These are phyloP conservation scores for Leptonema lineaticorne DNA, from an alignment of 1,140 invertebrate genomes.

Conservation along the genomic window DNA sequence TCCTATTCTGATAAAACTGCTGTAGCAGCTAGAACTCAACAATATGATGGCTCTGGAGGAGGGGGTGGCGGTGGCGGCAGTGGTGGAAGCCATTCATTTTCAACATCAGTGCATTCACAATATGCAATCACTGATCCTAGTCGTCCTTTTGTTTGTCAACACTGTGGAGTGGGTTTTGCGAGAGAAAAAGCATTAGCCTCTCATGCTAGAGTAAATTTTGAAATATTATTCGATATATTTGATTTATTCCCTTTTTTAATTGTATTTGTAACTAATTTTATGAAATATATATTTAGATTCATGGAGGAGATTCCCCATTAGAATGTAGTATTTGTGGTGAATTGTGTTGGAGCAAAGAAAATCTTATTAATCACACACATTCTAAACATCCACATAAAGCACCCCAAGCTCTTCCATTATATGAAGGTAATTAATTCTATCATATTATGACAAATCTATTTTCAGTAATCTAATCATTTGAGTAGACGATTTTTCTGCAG, in stretches of 20 bases:
- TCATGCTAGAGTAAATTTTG: conserved; percentile 58
- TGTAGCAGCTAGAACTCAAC: conserved; percentile 51
- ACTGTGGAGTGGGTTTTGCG: conserved; percentile 76
- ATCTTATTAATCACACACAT: conserved; percentile 66
- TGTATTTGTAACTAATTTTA: conserved; percentile 11
- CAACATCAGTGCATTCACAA: conserved; percentile 32
- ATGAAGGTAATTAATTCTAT: conserved; percentile 27
- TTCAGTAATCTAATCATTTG: not conserved
- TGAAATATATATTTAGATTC: conserved; percentile 57
- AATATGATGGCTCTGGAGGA: conserved; percentile 50
- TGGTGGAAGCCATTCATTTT: conserved; percentile 35
- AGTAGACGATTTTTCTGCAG: not conserved
- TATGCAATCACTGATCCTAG: conserved; percentile 64
- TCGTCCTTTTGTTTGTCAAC: conserved; percentile 77
- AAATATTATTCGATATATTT: not conserved
- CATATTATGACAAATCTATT: not conserved
- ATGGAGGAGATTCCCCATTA: conserved; percentile 72
- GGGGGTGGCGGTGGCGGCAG: conserved; percentile 45
- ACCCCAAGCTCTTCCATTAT: conserved; percentile 43
- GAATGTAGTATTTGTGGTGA: conserved; percentile 76
- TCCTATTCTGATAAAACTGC: conserved; percentile 31
- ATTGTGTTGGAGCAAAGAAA: conserved; percentile 73
- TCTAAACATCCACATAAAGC: conserved; percentile 56
- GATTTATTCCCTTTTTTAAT: not conserved
- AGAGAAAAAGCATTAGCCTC: conserved; percentile 77